Conservation (phyloP, 2,888 invertebrate species). For the Poecilus cupreus region DNA sequence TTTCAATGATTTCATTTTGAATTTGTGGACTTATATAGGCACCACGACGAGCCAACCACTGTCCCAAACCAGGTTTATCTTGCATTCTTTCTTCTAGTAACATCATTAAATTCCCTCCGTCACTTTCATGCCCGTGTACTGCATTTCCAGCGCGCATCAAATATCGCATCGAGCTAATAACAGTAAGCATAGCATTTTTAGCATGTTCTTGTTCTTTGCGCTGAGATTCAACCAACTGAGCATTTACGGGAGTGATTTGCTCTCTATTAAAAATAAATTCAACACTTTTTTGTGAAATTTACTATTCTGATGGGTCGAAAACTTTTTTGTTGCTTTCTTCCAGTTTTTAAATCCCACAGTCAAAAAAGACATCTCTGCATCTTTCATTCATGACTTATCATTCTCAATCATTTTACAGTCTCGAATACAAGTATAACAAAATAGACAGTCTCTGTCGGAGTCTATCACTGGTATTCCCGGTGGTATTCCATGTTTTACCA, state of each 20-base stretch:
- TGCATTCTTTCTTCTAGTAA: slow-evolving; percentile 4
- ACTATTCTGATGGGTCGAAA: background rate
- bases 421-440: slow-evolving; percentile 11
- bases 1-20: background rate
- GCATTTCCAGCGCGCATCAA: slow-evolving; percentile 15
- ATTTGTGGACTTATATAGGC: slow-evolving; percentile 11
- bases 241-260: background rate
- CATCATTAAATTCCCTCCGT: background rate
- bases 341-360: background rate
- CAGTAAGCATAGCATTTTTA: slow-evolving; percentile 12
- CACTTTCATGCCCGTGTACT: background rate
- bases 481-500: no score
- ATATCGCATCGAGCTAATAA: background rate
- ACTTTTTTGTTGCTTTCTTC: slow-evolving; percentile 7
- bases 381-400: background rate
- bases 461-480: no score
- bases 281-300: background rate
- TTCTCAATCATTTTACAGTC: background rate
- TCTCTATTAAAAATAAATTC: slow-evolving; percentile 6
- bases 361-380: slow-evolving; percentile 19
- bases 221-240: slow-evolving; percentile 2
- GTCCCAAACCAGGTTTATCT: background rate
- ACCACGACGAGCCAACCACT: background rate
- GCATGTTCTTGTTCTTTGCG: slow-evolving; percentile 9
- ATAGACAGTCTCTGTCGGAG: background rate